phyloP scores from a whole-genome alignment of 2,113 vertebrate species.

The Oxyura jamaicensis region DNA sequence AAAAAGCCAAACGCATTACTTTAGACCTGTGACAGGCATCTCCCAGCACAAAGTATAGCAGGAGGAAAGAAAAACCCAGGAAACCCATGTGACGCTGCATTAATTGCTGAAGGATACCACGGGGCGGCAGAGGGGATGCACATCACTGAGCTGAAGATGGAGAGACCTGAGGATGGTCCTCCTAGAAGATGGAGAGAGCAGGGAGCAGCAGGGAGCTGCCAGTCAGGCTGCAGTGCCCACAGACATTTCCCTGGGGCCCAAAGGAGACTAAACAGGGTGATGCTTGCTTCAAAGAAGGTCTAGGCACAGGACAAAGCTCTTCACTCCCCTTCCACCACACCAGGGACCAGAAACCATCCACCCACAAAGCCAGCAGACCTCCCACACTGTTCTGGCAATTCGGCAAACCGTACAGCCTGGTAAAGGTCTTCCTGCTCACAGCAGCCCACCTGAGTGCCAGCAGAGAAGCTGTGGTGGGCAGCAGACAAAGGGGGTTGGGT shows the following conservation, averaged over 20 bases:
- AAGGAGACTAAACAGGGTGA: neutral
- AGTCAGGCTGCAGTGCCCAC: neutral
- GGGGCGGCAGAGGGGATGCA: neutral
- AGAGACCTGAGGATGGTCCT: neutral
- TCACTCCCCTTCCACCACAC: neutral
- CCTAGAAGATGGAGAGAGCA: neutral
- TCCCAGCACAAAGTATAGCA: no score
- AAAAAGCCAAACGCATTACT: neutral
- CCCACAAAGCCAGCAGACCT: neutral
- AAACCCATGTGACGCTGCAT: fast-evolving
- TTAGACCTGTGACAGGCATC: neutral
- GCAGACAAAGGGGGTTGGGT: neutral
- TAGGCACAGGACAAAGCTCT: neutral
- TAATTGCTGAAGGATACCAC: neutral
- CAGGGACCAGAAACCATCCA: neutral
- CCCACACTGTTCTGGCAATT: neutral
- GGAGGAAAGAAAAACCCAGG: no score
- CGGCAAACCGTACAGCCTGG: neutral
- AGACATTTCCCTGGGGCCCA: neutral
- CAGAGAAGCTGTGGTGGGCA: neutral
- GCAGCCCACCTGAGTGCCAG: neutral
- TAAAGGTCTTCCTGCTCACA: neutral
- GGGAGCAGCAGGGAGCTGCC: neutral
- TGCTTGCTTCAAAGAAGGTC: neutral
- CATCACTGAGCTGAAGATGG: neutral